Percentiles rank a stretch among this genome's conserved stretches.
Conservation (phyloP, 1,140 invertebrate genomes). For the Drosophila truncata region DNA sequence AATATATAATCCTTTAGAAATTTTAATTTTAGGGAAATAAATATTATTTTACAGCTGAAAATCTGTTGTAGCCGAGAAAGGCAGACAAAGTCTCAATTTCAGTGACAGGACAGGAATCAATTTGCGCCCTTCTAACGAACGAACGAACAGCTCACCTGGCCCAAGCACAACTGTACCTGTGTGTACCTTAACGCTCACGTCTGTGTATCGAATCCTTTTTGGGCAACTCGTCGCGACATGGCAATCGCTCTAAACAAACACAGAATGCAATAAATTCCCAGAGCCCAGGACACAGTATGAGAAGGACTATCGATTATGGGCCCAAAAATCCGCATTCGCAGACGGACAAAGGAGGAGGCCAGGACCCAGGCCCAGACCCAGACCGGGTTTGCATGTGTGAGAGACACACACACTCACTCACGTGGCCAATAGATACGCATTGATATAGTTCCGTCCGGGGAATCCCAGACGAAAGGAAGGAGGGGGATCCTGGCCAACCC, state of each 20-base stretch:
- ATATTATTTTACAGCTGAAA: neutral
- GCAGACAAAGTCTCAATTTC: neutral
- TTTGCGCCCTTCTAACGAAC: constrained; percentile 7
- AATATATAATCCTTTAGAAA: no score
- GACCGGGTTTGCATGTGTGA: constrained; percentile 28
- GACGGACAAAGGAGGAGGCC: constrained; percentile 37
- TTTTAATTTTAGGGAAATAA: neutral
- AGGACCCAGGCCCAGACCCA: neutral
- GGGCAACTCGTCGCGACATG: constrained; percentile 49
- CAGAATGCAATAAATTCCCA: constrained; percentile 79
- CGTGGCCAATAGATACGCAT: constrained; percentile 76
- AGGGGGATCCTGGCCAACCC: constrained; percentile 42
- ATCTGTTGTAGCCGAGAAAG: neutral
- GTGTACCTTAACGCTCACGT: constrained; percentile 31
- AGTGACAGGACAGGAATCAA: constrained; percentile 22
- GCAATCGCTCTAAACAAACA: constrained; percentile 80
- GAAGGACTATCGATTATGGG: constrained; percentile 73
- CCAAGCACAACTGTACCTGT: constrained; percentile 63
- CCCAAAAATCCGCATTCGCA: constrained; percentile 54
- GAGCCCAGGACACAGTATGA: neutral
- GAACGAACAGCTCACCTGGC: constrained; percentile 13
- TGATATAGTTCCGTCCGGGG: constrained; percentile 63
- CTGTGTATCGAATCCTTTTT: constrained; percentile 50
- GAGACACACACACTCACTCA: constrained; percentile 5
- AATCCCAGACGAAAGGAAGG: constrained; percentile 42